Conservation (phyloP, 2,888 invertebrate species). For the Philereme vetulata region DNA sequence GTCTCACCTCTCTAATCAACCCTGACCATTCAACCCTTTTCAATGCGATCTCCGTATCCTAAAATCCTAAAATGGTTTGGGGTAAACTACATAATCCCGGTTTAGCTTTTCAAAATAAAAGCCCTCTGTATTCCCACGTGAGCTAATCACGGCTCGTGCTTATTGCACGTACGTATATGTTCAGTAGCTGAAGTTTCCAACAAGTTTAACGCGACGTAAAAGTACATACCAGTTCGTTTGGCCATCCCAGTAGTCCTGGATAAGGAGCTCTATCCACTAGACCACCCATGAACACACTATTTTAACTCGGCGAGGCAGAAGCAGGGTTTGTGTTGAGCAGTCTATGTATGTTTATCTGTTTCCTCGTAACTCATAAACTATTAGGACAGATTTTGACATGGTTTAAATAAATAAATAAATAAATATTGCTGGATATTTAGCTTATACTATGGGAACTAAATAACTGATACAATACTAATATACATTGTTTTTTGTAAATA, state of each 20-base stretch:
- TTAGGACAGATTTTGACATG: no score
- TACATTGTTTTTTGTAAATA: no score
- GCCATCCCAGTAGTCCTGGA: constrained; percentile 10
- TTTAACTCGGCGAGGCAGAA: no score
- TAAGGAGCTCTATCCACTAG: neutral
- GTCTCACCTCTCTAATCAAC: constrained; percentile 17
- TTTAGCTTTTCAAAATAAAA: constrained; percentile 16
- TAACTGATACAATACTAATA: no score
- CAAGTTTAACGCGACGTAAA: constrained; percentile 39
- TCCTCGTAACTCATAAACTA: no score
- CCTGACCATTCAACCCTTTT: constrained; percentile 25
- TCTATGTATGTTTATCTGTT: no score
- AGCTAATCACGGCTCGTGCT: constrained; percentile 35
- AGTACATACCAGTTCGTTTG: constrained; percentile 39
- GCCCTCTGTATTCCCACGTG: constrained; percentile 22
- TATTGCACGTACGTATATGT: constrained; percentile 35
- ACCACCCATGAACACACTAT: neutral
- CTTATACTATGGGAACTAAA: no score
- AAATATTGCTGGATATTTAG: no score
- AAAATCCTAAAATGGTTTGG: constrained; percentile 21
- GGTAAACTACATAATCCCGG: constrained; percentile 15
- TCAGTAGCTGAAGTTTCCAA: constrained; percentile 35
- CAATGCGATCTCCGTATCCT: constrained; percentile 15
- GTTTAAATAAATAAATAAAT: no score
- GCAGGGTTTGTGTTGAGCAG: no score